A percentile compares a stretch with the other conserved stretches of the same genome.
phyloP scores from a whole-genome alignment of 1,140 invertebrate genomes.

The Ips nitidus region DNA sequence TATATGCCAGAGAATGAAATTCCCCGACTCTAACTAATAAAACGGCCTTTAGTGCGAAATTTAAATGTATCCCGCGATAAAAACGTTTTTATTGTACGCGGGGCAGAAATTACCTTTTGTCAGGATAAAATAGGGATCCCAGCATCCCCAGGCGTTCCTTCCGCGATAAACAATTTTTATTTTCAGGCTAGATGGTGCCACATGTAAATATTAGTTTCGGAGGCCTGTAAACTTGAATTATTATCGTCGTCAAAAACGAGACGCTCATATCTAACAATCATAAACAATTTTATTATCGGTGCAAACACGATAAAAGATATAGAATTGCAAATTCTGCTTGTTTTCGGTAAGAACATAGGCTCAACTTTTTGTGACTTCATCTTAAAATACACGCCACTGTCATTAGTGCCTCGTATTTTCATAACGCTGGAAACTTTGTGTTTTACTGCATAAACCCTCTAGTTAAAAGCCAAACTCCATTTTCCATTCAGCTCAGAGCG shows the following conservation, averaged over 20 bases:
- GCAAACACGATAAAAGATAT: not conserved
- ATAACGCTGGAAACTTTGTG: too few species aligned
- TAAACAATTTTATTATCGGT: conserved; percentile 20
- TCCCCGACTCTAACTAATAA: conserved; percentile 29
- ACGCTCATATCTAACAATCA: conserved; percentile 7
- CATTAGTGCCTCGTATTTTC: too few species aligned
- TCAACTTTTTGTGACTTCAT: too few species aligned
- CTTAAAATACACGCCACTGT: too few species aligned
- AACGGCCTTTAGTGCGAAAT: conserved; percentile 37
- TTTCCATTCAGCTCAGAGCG: too few species aligned
- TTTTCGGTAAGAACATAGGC: too few species aligned
- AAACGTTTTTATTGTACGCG: conserved; percentile 38
- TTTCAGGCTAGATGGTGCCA: conserved; percentile 26
- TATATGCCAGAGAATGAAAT: not conserved
- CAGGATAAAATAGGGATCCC: conserved; percentile 34
- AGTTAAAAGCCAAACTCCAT: too few species aligned
- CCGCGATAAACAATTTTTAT: conserved; percentile 38
- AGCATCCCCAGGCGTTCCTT: conserved; percentile 15
- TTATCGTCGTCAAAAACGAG: conserved; percentile 19
- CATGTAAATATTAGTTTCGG: conserved; percentile 26
- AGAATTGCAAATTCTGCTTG: not conserved
- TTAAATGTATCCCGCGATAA: conserved; percentile 38
- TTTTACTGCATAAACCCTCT: too few species aligned
- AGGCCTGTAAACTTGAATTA: conserved; percentile 10
- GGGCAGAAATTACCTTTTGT: conserved; percentile 37